These are phyloP conservation scores for Acanthornis magna DNA, from an alignment of 2,797 vertebrate genomes.

Conservation along the genomic window DNA sequence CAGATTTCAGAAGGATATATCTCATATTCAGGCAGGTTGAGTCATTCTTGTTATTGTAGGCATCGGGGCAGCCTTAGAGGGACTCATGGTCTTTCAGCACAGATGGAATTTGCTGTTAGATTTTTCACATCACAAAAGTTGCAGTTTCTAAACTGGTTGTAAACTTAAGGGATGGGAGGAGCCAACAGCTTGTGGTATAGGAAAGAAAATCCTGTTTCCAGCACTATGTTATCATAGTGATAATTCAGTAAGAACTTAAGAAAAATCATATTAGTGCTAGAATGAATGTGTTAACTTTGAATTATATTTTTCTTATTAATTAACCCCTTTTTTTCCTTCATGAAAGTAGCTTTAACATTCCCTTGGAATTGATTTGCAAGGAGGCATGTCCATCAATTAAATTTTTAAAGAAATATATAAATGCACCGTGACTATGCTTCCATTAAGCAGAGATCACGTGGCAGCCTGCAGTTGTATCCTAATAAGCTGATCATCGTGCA, in stretches of 20 bases:
- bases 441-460: background rate
- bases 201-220: background rate
- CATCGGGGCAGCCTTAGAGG: background rate
- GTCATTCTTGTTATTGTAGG: background rate
- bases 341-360: background rate
- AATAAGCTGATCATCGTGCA: background rate
- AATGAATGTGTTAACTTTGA: background rate
- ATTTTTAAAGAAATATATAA: background rate
- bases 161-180: background rate
- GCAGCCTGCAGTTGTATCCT: background rate
- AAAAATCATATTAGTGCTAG: background rate
- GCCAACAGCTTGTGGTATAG: background rate
- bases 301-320: background rate
- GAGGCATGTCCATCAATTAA: background rate
- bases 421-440: background rate
- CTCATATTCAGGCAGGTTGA: background rate
- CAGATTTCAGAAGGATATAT: background rate
- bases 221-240: background rate
- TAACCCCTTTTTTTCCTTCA: rapidly evolving
- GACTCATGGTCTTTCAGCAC: background rate
- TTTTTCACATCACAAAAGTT: background rate
- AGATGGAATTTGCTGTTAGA: background rate
- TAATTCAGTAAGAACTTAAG: background rate
- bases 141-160: background rate
- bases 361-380: background rate